Conservation (phyloP, 1,140 invertebrate species). For the Papilio xuthus region DNA sequence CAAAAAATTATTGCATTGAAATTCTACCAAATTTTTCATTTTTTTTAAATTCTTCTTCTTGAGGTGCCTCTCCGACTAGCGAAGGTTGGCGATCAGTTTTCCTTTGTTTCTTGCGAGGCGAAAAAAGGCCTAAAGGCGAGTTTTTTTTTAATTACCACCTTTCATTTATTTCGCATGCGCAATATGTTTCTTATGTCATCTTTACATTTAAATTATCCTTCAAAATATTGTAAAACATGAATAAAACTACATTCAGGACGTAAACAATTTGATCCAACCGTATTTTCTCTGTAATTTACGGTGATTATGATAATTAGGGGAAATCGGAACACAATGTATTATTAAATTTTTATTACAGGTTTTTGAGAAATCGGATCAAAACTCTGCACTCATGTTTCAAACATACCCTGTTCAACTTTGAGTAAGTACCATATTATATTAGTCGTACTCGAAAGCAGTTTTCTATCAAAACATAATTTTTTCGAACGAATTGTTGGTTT, state of each 20-base stretch:
- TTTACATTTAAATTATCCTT: not conserved
- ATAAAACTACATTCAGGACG: too few relatives aligned
- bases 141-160: too few relatives aligned
- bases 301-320: not conserved
- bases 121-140: too few relatives aligned
- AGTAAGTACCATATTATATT: not conserved
- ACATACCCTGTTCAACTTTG: not conserved
- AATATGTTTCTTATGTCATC: not conserved
- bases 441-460: not conserved
- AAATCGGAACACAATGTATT: too few relatives aligned
- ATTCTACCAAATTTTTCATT: too few relatives aligned
- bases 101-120: too few relatives aligned
- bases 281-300: not conserved
- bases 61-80: too few relatives aligned
- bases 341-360: not conserved
- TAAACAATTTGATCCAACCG: not conserved
- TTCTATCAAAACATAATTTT: not conserved
- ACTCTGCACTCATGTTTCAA: not conserved
- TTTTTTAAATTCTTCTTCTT: too few relatives aligned
- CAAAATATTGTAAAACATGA: too few relatives aligned
- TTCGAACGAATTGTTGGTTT: constrained; percentile 2
- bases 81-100: too few relatives aligned
- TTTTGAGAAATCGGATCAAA: not conserved
- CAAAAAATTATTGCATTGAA: not conserved
- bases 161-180: not conserved